phyloP scores from a whole-genome alignment of 2,797 vertebrate genomes.

The Aselliscus stoliczkanus region DNA sequence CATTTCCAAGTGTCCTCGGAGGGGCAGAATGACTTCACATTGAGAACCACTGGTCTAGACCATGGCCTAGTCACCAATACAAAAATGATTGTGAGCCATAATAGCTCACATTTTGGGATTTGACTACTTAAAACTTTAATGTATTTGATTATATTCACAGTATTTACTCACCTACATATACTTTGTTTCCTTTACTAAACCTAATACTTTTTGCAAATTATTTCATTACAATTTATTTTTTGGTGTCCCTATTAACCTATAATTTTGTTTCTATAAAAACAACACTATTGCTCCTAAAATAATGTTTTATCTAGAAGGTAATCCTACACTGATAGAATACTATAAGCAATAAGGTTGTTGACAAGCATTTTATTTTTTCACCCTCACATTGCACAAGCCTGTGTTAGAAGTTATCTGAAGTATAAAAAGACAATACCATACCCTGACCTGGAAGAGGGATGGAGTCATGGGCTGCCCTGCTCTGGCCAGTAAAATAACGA shows the following conservation, averaged over 20 bases:
- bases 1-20: not conserved
- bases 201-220: not conserved
- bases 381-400: not conserved
- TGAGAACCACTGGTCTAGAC: not conserved
- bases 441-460: not conserved
- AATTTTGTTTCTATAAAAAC: not conserved
- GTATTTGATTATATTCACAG: not conserved
- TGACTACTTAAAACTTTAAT: not conserved
- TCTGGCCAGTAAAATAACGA: not conserved
- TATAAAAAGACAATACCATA: fast-evolving
- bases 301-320: not conserved
- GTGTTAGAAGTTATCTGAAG: not conserved
- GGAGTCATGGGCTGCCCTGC: not conserved
- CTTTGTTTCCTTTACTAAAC: not conserved
- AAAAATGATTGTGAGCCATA: not conserved
- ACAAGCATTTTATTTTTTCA: not conserved
- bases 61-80: not conserved
- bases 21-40: not conserved
- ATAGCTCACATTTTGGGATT: not conserved
- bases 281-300: not conserved
- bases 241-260: not conserved
- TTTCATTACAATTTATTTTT: not conserved
- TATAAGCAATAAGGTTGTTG: not conserved
- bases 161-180: not conserved
- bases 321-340: not conserved